Evolutionary conservation across 2,888 invertebrate genomes (phyloP).

Genomic region (Athalia rosae): DNA sequence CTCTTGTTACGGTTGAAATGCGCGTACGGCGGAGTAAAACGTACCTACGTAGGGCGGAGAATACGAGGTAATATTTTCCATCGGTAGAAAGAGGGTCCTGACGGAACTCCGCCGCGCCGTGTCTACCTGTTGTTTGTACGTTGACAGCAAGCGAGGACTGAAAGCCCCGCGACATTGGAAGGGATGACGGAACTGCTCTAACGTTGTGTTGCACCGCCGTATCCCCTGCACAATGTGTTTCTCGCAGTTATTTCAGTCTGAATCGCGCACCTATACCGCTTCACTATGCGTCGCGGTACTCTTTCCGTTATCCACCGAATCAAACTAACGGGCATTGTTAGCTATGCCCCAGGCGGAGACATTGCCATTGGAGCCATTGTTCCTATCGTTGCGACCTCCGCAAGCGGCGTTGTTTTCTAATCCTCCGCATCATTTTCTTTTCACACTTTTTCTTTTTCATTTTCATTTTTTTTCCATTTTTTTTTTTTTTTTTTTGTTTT

Average conservation of each 20-base stretch:
- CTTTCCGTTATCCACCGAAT: conserved; percentile 49
- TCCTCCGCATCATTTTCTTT: conserved; percentile 18
- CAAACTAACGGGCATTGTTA: conserved; percentile 59
- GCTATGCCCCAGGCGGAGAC: conserved; percentile 50
- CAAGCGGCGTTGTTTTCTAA: conserved; percentile 33
- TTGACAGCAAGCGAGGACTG: conserved; percentile 27
- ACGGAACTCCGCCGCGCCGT: background rate
- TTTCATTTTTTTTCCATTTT: conserved; percentile 7
- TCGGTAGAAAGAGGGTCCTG: conserved; percentile 44
- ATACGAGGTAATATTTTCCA: conserved; percentile 57
- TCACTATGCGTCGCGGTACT: conserved; percentile 2
- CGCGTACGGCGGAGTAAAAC: background rate
- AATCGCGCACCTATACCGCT: background rate
- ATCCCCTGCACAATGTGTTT: background rate
- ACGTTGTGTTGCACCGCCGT: background rate
- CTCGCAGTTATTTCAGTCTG: too few species aligned
- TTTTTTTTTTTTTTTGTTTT: too few species aligned
- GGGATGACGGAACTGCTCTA: conserved; percentile 20
- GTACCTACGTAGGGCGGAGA: too few species aligned
- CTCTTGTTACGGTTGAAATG: conserved; percentile 56
- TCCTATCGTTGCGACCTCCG: conserved; percentile 47
- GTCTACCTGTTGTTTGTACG: conserved; percentile 9
- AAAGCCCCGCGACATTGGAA: background rate
- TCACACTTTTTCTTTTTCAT: conserved; percentile 9
- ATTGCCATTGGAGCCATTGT: conserved; percentile 50